A percentile compares a stretch with the other conserved stretches of the same genome.
Conservation (phyloP, 2,888 invertebrate species). For the Sarcophaga carnaria region DNA sequence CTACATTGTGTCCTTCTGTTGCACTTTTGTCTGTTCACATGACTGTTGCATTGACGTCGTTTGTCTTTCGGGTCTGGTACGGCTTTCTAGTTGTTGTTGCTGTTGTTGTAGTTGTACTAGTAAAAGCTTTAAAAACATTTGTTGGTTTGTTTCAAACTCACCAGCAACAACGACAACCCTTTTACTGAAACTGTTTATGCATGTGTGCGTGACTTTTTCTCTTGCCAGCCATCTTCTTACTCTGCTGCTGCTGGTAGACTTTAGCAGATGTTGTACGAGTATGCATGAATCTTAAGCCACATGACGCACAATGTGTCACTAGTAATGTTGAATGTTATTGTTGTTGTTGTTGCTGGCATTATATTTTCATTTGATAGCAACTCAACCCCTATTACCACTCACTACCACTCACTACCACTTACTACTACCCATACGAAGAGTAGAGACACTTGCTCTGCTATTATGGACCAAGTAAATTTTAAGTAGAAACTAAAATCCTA, state of each 20-base stretch:
- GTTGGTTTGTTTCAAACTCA: constrained; percentile 41
- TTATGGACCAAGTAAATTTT: constrained; percentile 53
- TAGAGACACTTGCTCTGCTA: neutral
- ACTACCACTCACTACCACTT: constrained; percentile 26
- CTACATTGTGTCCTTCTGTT: constrained; percentile 54
- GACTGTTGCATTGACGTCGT: constrained; percentile 11
- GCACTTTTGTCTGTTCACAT: constrained; percentile 43
- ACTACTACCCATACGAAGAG: neutral
- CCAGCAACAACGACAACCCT: constrained; percentile 42
- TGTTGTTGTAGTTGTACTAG: constrained; percentile 38
- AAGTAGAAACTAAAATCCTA: constrained; percentile 46
- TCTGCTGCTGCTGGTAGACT: constrained; percentile 21
- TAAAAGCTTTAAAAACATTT: constrained; percentile 54
- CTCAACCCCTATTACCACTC: constrained; percentile 62
- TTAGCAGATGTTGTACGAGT: constrained; percentile 50
- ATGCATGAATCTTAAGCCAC: constrained; percentile 64
- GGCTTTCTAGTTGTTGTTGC: constrained; percentile 7
- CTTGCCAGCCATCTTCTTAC: constrained; percentile 4
- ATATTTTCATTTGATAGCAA: constrained; percentile 45
- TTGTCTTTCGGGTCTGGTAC: constrained; percentile 23
- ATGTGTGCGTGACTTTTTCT: neutral
- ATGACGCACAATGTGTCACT: constrained; percentile 74
- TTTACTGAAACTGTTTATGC: neutral
- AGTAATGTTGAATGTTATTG: constrained; percentile 72
- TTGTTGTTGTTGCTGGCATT: constrained; percentile 29